Percentiles rank a stretch among this genome's conserved stretches.
Evolutionary conservation across 1,140 invertebrate genomes (phyloP).

Genomic region (Campoletis sonorensis): DNA sequence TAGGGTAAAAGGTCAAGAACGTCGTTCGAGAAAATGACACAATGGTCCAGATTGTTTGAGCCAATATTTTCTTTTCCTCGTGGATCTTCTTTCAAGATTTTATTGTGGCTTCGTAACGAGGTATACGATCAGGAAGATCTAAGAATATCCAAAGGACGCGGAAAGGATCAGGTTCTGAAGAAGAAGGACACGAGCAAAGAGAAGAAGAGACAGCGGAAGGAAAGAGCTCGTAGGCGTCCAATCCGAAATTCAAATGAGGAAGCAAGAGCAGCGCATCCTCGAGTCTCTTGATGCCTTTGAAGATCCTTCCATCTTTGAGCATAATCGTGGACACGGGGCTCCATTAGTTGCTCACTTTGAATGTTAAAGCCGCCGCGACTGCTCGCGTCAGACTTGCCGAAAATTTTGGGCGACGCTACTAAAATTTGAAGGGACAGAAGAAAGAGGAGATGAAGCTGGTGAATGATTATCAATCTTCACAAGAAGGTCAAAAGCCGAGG

Average conservation of each 20-base stretch:
- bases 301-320: constrained; percentile 60
- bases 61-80: neutral
- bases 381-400: constrained; percentile 53
- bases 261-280: neutral
- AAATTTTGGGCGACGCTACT: constrained; percentile 28
- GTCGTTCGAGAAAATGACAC: neutral
- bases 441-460: neutral
- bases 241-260: constrained; percentile 65
- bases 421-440: constrained; percentile 29
- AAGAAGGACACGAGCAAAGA: constrained; percentile 11
- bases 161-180: neutral
- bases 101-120: neutral
- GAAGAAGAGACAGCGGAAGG: constrained; percentile 11
- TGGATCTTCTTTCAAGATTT: neutral
- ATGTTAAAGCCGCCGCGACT: constrained; percentile 56
- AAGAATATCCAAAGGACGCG: neutral
- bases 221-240: constrained; percentile 41
- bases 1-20: too few species aligned
- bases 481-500: neutral
- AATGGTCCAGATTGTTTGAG: neutral
- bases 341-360: constrained; percentile 57
- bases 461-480: constrained; percentile 32
- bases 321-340: constrained; percentile 53
- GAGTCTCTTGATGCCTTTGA: constrained; percentile 56
- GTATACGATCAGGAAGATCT: neutral